Evolutionary conservation across 2,888 invertebrate genomes (phyloP).

Genomic region (Camptogramma bilineatum): DNA sequence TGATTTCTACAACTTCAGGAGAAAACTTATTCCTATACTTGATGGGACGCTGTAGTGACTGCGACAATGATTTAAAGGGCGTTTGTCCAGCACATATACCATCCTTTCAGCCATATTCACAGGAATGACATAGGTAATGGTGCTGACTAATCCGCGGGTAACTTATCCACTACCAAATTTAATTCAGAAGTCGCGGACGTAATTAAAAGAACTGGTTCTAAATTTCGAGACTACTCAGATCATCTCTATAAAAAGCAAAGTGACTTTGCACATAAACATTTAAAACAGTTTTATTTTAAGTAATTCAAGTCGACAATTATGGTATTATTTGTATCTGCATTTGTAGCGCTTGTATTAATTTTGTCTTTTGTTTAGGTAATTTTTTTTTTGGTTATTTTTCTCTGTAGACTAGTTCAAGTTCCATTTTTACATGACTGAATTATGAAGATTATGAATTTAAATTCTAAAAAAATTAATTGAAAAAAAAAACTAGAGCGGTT

Average conservation of each 20-base stretch:
- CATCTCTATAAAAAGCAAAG: conserved; percentile 1
- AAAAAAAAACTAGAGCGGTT: neutral
- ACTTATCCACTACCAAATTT: conserved; percentile 1
- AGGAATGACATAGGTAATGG: neutral
- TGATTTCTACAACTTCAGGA: neutral
- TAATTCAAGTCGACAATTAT: too few species aligned
- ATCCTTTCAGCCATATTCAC: neutral
- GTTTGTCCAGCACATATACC: neutral
- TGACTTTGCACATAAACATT: neutral
- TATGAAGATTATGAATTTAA: too few species aligned
- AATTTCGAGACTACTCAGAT: neutral
- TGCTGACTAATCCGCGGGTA: neutral
- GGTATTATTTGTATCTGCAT: too few species aligned
- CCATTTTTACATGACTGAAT: neutral
- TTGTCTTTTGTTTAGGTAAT: neutral
- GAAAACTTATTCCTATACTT: neutral
- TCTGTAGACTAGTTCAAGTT: neutral
- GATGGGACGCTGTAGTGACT: neutral
- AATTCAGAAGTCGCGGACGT: conserved; percentile 2
- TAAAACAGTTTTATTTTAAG: neutral
- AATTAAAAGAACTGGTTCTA: conserved; percentile 4
- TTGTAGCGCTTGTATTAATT: neutral
- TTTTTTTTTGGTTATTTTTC: neutral
- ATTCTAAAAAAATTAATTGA: neutral
- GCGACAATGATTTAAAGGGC: neutral